Percentiles rank a stretch among this genome's conserved stretches.
These are phyloP conservation scores for Clivina fossor DNA, from an alignment of 2,888 invertebrate species.

Conservation along the genomic window DNA sequence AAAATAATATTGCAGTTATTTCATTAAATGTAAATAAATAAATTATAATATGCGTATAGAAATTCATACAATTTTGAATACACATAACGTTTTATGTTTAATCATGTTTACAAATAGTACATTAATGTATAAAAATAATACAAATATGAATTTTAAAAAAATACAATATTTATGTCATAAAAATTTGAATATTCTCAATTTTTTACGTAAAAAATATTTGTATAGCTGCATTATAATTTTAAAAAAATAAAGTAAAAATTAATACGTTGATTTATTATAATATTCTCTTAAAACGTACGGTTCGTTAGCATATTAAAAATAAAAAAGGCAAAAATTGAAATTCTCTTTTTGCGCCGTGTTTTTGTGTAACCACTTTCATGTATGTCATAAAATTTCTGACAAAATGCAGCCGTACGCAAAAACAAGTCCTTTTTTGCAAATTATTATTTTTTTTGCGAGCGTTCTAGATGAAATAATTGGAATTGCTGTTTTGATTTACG, in stretches of 20 bases:
- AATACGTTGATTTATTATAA: constrained; percentile 28
- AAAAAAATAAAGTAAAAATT: constrained; percentile 21
- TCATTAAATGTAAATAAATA: too few species aligned
- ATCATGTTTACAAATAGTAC: too few species aligned
- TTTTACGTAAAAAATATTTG: too few species aligned
- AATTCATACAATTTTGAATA: too few species aligned
- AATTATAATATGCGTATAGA: too few species aligned
- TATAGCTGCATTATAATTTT: constrained; percentile 10
- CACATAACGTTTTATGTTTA: too few species aligned
- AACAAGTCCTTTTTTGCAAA: constrained; percentile 16
- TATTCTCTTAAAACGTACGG: constrained; percentile 15
- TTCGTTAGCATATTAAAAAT: constrained; percentile 24
- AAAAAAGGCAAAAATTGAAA: too few species aligned
- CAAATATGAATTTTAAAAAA: too few species aligned
- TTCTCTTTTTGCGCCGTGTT: constrained; percentile 15
- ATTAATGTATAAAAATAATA: too few species aligned
- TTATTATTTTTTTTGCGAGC: not conserved
- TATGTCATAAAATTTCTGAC: constrained; percentile 19
- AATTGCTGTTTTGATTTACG: constrained; percentile 13
- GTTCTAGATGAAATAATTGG: constrained; percentile 15
- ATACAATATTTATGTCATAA: too few species aligned
- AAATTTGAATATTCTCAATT: too few species aligned
- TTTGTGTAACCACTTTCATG: constrained; percentile 20
- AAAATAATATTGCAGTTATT: too few species aligned
- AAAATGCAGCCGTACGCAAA: constrained; percentile 11